Conservation (phyloP, 2,113 vertebrate genomes). For the Nanorana parkeri region DNA sequence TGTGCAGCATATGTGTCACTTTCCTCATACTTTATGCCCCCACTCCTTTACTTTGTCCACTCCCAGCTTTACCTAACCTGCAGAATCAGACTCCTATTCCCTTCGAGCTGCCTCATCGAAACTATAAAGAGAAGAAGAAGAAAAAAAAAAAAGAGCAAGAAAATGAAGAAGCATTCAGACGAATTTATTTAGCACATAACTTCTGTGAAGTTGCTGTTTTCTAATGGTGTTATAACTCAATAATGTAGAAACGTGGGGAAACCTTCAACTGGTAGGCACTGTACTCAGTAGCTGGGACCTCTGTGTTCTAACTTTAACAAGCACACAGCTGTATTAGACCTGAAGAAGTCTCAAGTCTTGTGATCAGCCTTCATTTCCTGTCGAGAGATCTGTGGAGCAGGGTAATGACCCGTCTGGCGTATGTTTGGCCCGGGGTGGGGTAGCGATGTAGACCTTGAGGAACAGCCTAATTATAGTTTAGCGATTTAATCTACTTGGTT, state of each 20-base stretch:
- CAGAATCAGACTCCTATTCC: constrained; percentile 71
- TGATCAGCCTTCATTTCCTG: constrained; percentile 68
- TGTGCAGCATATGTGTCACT: too few species aligned
- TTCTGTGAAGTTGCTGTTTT: constrained; percentile 89
- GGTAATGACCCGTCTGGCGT: too few species aligned
- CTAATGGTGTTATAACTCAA: constrained; percentile 88
- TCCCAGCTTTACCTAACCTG: background rate
- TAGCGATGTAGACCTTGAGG: too few species aligned
- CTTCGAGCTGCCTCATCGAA: constrained; percentile 79
- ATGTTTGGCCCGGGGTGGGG: too few species aligned
- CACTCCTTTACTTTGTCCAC: background rate
- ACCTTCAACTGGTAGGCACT: constrained; percentile 83
- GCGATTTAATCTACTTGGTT: too few species aligned
- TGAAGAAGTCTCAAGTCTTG: constrained; percentile 83
- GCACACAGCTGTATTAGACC: constrained; percentile 74
- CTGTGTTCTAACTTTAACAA: constrained; percentile 71
- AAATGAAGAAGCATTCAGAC: constrained; percentile 80
- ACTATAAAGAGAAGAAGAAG: constrained; percentile 51
- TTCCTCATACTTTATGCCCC: too few species aligned
- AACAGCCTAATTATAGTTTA: too few species aligned
- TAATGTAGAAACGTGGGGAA: constrained; percentile 85
- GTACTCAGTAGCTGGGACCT: constrained; percentile 44
- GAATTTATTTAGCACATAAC: constrained; percentile 87
- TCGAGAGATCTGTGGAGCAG: constrained; percentile 4
- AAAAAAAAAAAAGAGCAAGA: constrained; percentile 57